These are phyloP conservation scores for Uropetala carovei DNA, from an alignment of 2,888 invertebrate genomes.

Conservation along the genomic window DNA sequence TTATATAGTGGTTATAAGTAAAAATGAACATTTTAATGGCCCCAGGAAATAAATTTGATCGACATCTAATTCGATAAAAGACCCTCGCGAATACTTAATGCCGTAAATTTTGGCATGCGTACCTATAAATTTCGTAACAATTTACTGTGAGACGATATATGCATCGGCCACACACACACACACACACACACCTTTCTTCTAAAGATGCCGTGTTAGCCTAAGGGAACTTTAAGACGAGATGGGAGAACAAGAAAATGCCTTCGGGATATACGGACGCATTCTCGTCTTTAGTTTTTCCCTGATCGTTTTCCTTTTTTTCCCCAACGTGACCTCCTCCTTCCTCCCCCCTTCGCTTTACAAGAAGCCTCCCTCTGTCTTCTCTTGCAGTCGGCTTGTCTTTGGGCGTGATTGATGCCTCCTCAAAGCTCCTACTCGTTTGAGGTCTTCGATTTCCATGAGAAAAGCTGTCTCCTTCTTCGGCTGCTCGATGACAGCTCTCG, in stretches of 20 bases:
- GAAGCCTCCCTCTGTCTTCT: constrained; percentile 4
- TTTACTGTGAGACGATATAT: neutral
- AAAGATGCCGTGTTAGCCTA: neutral
- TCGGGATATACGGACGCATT: neutral
- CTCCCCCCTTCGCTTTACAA: neutral
- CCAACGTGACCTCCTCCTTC: neutral
- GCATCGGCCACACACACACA: neutral
- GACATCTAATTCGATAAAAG: too few relatives aligned
- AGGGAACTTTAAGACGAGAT: neutral
- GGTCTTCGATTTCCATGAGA: constrained; percentile 60
- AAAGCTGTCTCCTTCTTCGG: constrained; percentile 36
- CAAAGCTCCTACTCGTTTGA: constrained; percentile 46
- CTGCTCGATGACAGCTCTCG: constrained; percentile 56
- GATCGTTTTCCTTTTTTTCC: neutral
- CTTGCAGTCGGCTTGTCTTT: constrained; percentile 45
- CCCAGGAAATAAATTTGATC: too few relatives aligned
- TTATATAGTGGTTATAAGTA: too few relatives aligned
- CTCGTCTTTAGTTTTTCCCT: constrained; percentile 20
- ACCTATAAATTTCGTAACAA: neutral
- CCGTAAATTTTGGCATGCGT: neutral
- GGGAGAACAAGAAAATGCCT: neutral
- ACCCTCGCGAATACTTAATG: too few relatives aligned
- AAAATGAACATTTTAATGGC: too few relatives aligned
- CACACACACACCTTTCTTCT: neutral
- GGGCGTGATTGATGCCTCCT: constrained; percentile 54